Base-by-base conservation (phyloP, 2,888 invertebrate genomes). In the Clostera curtula region DNA sequence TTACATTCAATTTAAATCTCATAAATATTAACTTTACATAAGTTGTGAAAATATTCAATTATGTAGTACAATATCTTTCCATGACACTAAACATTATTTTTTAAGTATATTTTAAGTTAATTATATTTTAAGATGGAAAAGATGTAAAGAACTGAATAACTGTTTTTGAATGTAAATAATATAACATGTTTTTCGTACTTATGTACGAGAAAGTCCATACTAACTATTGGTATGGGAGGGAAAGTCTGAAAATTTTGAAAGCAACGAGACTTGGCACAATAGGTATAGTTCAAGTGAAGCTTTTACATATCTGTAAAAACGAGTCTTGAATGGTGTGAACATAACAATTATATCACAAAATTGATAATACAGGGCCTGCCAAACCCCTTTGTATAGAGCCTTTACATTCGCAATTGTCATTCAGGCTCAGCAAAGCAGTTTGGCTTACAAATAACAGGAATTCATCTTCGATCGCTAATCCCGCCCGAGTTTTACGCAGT, bases 341-440 rank as follows among this genome's bases (percentile, higher is more conserved):
- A 31, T 30, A 51, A 58, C 47, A 55, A 63, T 59, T 63, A 47
- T 64, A 65, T 66, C 56, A 52, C 43, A 34, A 36, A 41, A 43
- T 42, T 47, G 46, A 52, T 49, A 47, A 44, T 40, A 34, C 31
- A 28, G 25, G 26, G 33, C 25, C n/a, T 17, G 26, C 25, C 38
- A 31, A 27, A 33, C 18, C 27, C 12, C 44, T 38, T 27, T 41
- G 43, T 41, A 35, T 34, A 30, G 27, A 24, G 38, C 41, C 41
- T 44, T 44, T 45, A 28, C 35, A 37, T 37, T 63, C 61, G 66
- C 69, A 68, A 66, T 66, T 58, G 63, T 66, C 52, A 57, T 49
- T 48, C 44, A 49, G 36, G 45, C 43, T 43, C 45, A 31, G 63
- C 63, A 71, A 67, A 61, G 44, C 46, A 33, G 31, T 43, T 40